phyloP scores from a whole-genome alignment of 2,113 vertebrate species.

The Pluvianellus socialis region DNA sequence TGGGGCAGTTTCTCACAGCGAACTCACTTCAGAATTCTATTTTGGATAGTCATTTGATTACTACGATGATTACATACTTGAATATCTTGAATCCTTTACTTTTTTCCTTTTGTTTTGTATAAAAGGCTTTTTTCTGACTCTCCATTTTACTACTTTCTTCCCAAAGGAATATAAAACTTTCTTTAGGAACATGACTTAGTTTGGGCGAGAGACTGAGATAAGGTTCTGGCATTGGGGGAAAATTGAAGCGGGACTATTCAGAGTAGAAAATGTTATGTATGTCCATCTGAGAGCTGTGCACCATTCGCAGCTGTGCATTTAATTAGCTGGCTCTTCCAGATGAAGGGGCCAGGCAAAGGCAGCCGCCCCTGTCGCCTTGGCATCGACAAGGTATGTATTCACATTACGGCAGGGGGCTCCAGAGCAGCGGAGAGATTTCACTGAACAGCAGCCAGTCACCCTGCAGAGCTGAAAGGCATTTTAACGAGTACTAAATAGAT shows the following conservation, averaged over 20 bases:
- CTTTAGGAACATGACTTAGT: neutral
- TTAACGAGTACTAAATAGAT: neutral
- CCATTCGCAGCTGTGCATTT: neutral
- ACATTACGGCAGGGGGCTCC: neutral
- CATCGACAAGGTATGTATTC: neutral
- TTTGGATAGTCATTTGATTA: neutral
- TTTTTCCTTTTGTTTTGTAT: neutral
- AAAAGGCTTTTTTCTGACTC: neutral
- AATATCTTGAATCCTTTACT: neutral
- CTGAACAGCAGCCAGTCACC: neutral
- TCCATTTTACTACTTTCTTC: neutral
- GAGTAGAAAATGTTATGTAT: neutral
- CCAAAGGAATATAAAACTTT: neutral
- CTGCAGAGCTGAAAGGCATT: neutral
- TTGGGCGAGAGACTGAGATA: neutral
- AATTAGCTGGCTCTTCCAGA: neutral
- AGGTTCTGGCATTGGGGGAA: neutral
- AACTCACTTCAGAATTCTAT: neutral
- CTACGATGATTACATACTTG: neutral
- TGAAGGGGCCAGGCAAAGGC: neutral
- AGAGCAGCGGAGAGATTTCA: neutral
- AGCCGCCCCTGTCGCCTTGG: neutral
- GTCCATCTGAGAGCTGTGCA: neutral
- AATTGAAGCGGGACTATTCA: neutral
- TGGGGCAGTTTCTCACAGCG: neutral